Percentiles rank a stretch among this genome's conserved stretches.
phyloP scores from a whole-genome alignment of 2,113 vertebrate genomes.

The Holacanthus passer region DNA sequence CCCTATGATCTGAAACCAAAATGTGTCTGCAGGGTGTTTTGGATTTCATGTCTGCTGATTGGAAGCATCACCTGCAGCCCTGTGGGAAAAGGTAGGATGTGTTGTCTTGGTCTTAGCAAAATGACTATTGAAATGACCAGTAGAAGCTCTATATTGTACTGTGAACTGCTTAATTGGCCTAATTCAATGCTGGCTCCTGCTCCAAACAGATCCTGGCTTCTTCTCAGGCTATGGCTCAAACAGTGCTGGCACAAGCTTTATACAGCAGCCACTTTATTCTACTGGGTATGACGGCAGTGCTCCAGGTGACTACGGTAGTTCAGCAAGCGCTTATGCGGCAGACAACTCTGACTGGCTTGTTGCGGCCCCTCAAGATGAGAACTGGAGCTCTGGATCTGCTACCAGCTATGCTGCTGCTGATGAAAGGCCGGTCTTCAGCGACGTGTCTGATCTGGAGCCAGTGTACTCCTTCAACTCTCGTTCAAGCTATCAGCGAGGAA shows the following conservation, averaged over 20 bases:
- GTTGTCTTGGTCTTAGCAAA: no score
- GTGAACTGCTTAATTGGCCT: not conserved
- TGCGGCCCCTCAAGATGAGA: not conserved
- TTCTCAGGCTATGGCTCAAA: not conserved
- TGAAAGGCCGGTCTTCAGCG: not conserved
- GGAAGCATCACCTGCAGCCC: constrained; percentile 18
- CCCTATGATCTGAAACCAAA: not conserved
- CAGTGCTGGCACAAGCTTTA: not conserved
- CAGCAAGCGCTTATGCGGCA: not conserved
- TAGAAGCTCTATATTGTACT: not conserved
- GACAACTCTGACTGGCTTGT: not conserved
- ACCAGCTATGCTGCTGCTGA: not conserved
- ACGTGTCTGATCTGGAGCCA: constrained; percentile 5
- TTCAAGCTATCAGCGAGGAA: not conserved
- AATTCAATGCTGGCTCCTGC: no score
- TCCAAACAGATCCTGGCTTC: not conserved
- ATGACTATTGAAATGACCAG: no score
- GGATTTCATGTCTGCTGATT: constrained; percentile 43
- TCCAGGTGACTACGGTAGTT: not conserved
- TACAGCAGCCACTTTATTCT: not conserved
- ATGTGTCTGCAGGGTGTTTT: not conserved
- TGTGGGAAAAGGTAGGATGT: not conserved
- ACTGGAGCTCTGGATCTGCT: not conserved
- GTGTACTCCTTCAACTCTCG: not conserved
- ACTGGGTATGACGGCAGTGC: not conserved